A percentile compares a stretch with the other conserved stretches of the same genome.
phyloP scores from a whole-genome alignment of 2,113 vertebrate species.

The Tachycineta bicolor region DNA sequence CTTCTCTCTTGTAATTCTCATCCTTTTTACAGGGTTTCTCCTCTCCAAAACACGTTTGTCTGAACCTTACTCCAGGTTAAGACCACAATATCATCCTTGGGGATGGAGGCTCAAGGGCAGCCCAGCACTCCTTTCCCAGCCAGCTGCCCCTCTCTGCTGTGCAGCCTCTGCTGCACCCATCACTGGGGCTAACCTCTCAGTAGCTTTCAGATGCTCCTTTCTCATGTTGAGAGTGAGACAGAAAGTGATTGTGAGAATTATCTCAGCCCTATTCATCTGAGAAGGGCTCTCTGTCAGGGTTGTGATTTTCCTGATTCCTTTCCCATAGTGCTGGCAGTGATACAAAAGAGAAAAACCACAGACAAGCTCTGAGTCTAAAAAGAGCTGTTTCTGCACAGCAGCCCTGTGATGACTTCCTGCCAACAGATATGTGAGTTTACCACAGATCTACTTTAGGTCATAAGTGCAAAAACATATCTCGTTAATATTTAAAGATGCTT shows the following conservation, averaged over 20 bases:
- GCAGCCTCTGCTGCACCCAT: neutral
- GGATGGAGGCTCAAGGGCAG: neutral
- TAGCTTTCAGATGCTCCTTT: neutral
- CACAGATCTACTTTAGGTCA: constrained; percentile 56
- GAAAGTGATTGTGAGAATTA: neutral
- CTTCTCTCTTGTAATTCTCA: neutral
- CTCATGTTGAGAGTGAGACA: neutral
- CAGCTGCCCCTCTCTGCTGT: accelerated
- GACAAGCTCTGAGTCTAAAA: neutral
- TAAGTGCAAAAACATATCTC: constrained; percentile 63
- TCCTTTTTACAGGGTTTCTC: neutral
- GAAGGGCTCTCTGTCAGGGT: neutral
- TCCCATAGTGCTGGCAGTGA: neutral
- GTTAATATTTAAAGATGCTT: constrained; percentile 78
- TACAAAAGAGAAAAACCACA: neutral
- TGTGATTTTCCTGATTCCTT: constrained; percentile 19
- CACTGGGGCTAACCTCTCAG: neutral
- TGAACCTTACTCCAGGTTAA: neutral
- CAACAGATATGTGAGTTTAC: constrained; percentile 51
- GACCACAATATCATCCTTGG: neutral
- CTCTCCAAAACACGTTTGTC: neutral
- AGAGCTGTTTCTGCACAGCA: neutral
- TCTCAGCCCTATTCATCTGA: neutral
- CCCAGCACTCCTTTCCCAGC: neutral
- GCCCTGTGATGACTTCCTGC: constrained; percentile 21